phyloP scores from a whole-genome alignment of 2,113 vertebrate genomes.

The Conger conger region DNA sequence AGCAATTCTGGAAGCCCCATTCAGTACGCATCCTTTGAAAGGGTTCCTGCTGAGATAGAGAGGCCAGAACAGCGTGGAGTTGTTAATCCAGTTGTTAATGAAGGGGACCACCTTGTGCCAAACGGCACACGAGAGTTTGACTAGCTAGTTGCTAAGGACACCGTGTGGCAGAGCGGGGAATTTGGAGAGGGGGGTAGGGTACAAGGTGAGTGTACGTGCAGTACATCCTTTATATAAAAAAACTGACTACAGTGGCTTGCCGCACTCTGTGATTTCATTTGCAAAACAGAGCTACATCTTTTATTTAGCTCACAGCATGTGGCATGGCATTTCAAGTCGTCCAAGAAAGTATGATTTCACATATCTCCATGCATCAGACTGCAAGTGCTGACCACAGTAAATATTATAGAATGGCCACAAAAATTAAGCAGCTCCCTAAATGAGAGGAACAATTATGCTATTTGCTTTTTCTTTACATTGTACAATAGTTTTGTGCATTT shows the following conservation, averaged over 20 bases:
- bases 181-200: neutral
- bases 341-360: neutral
- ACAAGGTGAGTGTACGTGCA: neutral
- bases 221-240: neutral
- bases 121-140: neutral
- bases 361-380: neutral
- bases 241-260: neutral
- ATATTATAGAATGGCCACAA: neutral
- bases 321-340: neutral
- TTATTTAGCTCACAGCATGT: neutral
- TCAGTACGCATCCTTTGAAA: neutral
- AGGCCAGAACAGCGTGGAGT: neutral
- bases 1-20: neutral
- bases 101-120: neutral
- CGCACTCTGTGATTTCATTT: neutral
- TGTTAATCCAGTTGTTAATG: neutral
- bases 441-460: neutral
- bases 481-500: neutral
- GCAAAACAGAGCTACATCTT: neutral
- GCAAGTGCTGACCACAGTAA: neutral
- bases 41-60: neutral
- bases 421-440: neutral
- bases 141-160: slow-evolving; percentile 21
- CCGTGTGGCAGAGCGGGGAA: slow-evolving; percentile 17
- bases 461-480: neutral